Percentiles rank a stretch among this genome's conserved stretches.
Conservation (phyloP, 2,797 vertebrate species). For the Tapera naevia region DNA sequence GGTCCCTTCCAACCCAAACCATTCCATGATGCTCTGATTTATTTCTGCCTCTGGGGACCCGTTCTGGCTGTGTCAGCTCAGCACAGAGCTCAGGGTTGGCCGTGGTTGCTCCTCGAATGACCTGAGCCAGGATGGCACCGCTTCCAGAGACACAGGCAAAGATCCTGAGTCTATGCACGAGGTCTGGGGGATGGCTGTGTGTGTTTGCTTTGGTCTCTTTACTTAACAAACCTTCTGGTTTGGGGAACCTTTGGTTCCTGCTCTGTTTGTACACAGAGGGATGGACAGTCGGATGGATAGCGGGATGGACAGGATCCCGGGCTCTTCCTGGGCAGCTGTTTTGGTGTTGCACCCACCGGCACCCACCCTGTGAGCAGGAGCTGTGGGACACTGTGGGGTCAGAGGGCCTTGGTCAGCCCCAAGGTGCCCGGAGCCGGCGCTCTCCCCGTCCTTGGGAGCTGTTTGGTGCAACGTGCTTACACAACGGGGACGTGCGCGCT, state of each 20-base stretch:
- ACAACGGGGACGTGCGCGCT: background rate
- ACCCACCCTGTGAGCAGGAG: fast-evolving
- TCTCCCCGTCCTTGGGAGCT: background rate
- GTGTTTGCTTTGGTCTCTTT: background rate
- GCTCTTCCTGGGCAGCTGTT: too few species aligned
- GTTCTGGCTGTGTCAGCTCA: background rate
- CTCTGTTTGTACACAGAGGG: background rate
- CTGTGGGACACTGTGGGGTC: too few species aligned
- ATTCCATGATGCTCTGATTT: background rate
- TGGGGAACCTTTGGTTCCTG: background rate
- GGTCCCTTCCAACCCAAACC: too few species aligned
- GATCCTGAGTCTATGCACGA: background rate
- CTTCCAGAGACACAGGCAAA: too few species aligned
- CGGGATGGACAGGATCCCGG: too few species aligned
- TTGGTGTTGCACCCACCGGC: background rate
- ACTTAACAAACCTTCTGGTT: background rate
- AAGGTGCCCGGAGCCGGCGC: background rate
- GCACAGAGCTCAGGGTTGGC: background rate
- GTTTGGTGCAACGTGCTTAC: background rate
- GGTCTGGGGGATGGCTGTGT: fast-evolving
- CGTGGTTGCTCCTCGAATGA: fast-evolving
- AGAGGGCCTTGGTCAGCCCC: fast-evolving
- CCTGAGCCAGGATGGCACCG: fast-evolving
- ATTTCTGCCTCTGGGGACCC: background rate
- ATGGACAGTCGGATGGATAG: too few species aligned